Evolutionary conservation across 1,140 invertebrate genomes (phyloP), one percentile per base, ranked within the genome.

Genomic region (Druon quercuslanigerum): DNA sequence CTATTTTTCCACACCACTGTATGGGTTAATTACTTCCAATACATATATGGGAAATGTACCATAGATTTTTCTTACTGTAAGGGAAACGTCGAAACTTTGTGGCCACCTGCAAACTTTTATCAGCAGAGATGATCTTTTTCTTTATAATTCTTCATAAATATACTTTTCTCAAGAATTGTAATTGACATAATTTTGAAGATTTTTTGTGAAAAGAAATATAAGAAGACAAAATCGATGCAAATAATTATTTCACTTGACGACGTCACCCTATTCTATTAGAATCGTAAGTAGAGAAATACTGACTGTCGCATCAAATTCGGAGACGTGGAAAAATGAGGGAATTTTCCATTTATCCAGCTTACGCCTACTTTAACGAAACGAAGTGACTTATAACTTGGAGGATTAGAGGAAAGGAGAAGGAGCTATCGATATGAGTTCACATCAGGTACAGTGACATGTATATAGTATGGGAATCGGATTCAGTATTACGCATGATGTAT

Each of bases 401-500:
- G 84, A 83, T 85, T 84, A 82, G 83, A 78, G 77, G 79, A 82
- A 80, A 79, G 78, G 74, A 57, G 76, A 51, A 83, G 71, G 73
- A 83, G 80, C 83, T 84, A 87, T 87, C 83, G 85, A 85, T 82
- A 84, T 79, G 54, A 73, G 80, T 84, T 81, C 74, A 72, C 50
- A 50, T 33, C 50, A 72, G 73, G 76, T 78, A 79, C 75, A 78
- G 74, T 74, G 76, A 81, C 82, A 83, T 85, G 82, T 84, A 84
- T 86, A 90, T 86, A 88, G 89, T 89, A 90, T 85, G 87, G 88
- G 87, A 89, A 90, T 90, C 88, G 87, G 86, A 91, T 90, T 87
- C 82, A 85, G 87, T 83, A 91, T 91, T 89, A 90, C 85, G 84
- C 85, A 88, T 91, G 90, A 91, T 91, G 87, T 90, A 91, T 91